These are phyloP conservation scores for Mola mola DNA, from an alignment of 2,113 vertebrate species.

Conservation along the genomic window DNA sequence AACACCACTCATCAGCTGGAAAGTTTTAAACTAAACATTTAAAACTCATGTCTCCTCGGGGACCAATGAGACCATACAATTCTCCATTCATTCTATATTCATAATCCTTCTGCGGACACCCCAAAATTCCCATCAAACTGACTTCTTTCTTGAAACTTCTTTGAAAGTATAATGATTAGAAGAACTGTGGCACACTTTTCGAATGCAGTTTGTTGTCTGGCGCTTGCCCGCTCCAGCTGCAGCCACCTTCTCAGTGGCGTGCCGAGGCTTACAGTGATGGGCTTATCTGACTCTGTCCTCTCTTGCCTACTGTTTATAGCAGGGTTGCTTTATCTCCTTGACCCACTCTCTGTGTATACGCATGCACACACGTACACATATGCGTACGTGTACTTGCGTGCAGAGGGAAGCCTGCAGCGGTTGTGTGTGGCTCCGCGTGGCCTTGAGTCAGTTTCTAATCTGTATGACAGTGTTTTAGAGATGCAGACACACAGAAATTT, in stretches of 20 bases:
- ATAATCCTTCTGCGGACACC: not conserved
- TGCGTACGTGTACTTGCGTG: conserved; percentile 16
- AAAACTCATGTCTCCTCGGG: accelerated
- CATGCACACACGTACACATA: not conserved
- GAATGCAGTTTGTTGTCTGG: not conserved
- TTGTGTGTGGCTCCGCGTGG: conserved; percentile 45
- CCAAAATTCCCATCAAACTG: too few relatives aligned
- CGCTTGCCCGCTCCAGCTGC: conserved; percentile 17
- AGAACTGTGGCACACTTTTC: not conserved
- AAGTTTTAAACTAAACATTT: not conserved
- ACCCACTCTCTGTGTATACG: conserved; percentile 52
- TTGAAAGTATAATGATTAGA: not conserved
- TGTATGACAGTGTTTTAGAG: conserved; percentile 44
- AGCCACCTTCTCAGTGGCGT: conserved; percentile 41
- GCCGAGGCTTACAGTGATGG: conserved; percentile 67
- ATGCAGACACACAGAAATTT: conserved; percentile 52
- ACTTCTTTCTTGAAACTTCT: conserved; percentile 8
- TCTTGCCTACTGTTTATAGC: conserved; percentile 66
- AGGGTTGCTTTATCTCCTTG: conserved; percentile 72
- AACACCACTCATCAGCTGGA: not conserved
- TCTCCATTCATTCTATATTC: conserved; percentile 2
- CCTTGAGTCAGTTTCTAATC: conserved; percentile 46
- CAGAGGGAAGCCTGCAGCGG: too few relatives aligned
- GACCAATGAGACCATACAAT: too few relatives aligned
- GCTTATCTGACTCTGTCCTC: conserved; percentile 73